Percentiles rank a stretch among this genome's conserved stretches.
phyloP scores from a whole-genome alignment of 2,113 vertebrate genomes.

The Xiphorhynchus elegans region DNA sequence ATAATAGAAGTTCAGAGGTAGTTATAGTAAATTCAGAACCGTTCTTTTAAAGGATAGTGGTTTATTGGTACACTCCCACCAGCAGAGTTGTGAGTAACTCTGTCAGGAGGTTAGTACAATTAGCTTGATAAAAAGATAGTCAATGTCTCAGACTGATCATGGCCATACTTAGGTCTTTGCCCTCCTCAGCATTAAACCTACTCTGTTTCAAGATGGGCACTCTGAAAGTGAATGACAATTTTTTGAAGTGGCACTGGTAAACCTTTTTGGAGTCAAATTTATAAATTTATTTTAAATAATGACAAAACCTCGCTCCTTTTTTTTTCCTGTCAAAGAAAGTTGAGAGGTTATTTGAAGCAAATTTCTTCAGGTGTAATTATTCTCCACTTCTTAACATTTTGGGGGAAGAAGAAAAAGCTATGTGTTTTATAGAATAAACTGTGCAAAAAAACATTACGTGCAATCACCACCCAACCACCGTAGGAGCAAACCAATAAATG shows the following conservation, averaged over 20 bases:
- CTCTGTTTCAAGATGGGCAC: not conserved
- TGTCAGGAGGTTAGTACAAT: not conserved
- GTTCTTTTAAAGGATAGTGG: not conserved
- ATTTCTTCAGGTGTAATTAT: not conserved
- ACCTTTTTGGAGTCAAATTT: not conserved
- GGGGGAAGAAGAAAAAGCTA: not conserved
- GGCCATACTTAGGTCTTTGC: not conserved
- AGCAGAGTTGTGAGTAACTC: fast-evolving
- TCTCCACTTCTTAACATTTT: not conserved
- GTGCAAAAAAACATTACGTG: not conserved
- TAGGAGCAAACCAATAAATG: not conserved
- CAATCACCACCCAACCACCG: not conserved
- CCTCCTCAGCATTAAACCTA: not conserved
- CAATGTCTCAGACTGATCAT: not conserved
- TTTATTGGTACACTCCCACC: not conserved
- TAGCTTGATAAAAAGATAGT: not conserved
- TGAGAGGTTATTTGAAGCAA: not conserved
- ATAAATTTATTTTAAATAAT: not conserved
- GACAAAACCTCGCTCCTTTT: not conserved
- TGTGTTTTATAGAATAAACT: not conserved
- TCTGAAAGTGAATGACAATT: not conserved
- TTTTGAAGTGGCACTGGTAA: not conserved
- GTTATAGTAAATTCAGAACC: not conserved
- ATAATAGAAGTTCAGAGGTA: not conserved
- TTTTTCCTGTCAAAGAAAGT: not conserved